These are phyloP conservation scores for Ondatra zibethicus DNA, from an alignment of 2,113 vertebrate genomes.

Conservation along the genomic window DNA sequence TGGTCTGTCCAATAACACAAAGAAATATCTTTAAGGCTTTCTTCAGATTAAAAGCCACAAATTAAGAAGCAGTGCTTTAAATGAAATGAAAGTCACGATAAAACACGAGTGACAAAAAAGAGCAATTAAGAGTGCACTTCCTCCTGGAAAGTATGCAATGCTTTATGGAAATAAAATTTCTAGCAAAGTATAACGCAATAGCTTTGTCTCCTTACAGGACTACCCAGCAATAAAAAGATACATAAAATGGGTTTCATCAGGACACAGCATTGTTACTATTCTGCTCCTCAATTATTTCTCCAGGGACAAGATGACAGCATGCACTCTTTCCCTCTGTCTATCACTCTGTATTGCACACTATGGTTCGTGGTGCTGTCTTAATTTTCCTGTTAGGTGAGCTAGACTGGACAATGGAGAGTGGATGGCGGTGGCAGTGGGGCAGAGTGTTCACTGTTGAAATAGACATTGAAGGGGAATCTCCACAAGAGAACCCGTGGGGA, in stretches of 20 bases:
- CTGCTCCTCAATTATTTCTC: background rate
- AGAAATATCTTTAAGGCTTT: background rate
- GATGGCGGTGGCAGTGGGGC: background rate
- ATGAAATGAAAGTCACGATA: background rate
- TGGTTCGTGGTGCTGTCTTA: background rate
- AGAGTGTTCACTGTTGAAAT: fast-evolving
- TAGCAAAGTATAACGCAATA: background rate
- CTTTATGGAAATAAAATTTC: slow-evolving; percentile 31
- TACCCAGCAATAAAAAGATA: background rate
- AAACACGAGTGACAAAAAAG: background rate
- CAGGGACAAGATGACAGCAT: background rate
- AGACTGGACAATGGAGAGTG: background rate
- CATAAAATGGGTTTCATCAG: background rate
- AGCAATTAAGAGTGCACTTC: background rate
- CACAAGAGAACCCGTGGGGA: background rate
- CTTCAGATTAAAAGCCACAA: background rate
- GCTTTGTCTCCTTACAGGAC: background rate
- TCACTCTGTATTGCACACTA: too few species aligned
- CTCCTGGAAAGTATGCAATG: slow-evolving; percentile 1
- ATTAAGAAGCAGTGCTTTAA: background rate
- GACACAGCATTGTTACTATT: background rate
- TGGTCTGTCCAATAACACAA: background rate
- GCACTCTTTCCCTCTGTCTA: fast-evolving
- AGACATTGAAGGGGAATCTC: background rate
- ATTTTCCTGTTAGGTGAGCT: background rate